These are phyloP conservation scores for Leptinotarsa haldemani DNA, from an alignment of 2,888 invertebrate species.

Conservation along the genomic window DNA sequence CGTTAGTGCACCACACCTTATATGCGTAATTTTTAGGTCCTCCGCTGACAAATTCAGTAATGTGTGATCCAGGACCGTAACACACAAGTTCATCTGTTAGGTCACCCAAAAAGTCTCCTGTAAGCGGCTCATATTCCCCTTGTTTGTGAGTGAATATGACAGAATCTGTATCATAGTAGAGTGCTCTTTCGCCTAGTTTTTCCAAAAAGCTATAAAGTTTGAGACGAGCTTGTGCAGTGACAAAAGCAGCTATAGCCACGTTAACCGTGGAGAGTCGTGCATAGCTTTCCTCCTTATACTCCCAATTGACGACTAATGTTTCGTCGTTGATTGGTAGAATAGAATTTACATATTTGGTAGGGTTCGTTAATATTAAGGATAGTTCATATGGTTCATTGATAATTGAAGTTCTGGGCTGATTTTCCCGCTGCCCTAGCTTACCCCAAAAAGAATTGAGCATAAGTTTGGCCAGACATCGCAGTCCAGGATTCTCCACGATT, in stretches of 20 bases:
- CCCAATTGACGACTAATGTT: slow-evolving; percentile 48
- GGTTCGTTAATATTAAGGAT: slow-evolving; percentile 16
- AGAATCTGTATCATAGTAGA: slow-evolving; percentile 61
- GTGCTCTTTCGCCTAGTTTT: slow-evolving; percentile 49
- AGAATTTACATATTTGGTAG: slow-evolving; percentile 17
- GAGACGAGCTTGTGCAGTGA: slow-evolving; percentile 30
- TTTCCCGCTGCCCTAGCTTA: slow-evolving; percentile 38
- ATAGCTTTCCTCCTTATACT: slow-evolving; percentile 41
- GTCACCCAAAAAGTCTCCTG: slow-evolving; percentile 58
- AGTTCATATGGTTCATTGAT: slow-evolving; percentile 8
- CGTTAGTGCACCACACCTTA: background rate
- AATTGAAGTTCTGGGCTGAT: slow-evolving; percentile 38
- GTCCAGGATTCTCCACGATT: slow-evolving; percentile 7
- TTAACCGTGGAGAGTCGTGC: slow-evolving; percentile 46
- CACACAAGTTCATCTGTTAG: slow-evolving; percentile 58
- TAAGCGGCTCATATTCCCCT: slow-evolving; percentile 51
- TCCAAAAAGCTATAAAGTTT: slow-evolving; percentile 50
- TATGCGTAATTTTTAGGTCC: slow-evolving; percentile 49
- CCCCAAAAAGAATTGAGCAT: slow-evolving; percentile 38
- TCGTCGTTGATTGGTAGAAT: slow-evolving; percentile 32
- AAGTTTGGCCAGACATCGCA: slow-evolving; percentile 5
- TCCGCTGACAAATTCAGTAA: slow-evolving; percentile 56
- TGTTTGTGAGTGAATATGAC: slow-evolving; percentile 51
- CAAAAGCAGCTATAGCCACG: slow-evolving; percentile 53
- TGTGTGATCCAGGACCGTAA: slow-evolving; percentile 55